A percentile compares a stretch with the other conserved stretches of the same genome.
phyloP scores from a whole-genome alignment of 2,797 vertebrate species.

The Urocyon cinereoargenteus region DNA sequence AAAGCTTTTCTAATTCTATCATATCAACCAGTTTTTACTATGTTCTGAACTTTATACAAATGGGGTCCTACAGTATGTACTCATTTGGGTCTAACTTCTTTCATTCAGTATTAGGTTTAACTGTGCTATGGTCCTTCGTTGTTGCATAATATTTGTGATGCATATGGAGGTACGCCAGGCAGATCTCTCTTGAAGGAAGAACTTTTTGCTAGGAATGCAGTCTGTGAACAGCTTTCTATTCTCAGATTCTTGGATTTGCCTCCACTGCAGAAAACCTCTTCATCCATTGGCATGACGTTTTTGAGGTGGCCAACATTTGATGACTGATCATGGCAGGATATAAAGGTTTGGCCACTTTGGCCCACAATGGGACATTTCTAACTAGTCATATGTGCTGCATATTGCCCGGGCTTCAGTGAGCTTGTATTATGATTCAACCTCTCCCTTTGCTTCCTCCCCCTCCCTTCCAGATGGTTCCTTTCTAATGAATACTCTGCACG shows the following conservation, averaged over 20 bases:
- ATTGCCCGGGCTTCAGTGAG: background rate
- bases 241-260: background rate
- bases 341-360: background rate
- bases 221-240: background rate
- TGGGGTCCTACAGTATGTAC: background rate
- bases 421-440: background rate
- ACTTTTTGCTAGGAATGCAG: background rate
- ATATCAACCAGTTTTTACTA: background rate
- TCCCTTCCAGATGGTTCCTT: background rate
- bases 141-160: background rate
- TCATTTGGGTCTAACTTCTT: background rate
- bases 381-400: background rate
- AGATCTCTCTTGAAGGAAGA: background rate
- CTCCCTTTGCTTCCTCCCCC: background rate
- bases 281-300: background rate
- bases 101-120: background rate
- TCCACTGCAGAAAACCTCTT: background rate
- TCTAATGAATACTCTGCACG: background rate
- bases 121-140: background rate
- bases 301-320: background rate
- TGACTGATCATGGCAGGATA: background rate
- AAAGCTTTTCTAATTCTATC: background rate
- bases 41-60: background rate
- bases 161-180: background rate
- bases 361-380: background rate